Evolutionary conservation across 2,113 vertebrate genomes (phyloP), one percentile per base, ranked within the genome.

Genomic region (Bubo scandiacus): DNA sequence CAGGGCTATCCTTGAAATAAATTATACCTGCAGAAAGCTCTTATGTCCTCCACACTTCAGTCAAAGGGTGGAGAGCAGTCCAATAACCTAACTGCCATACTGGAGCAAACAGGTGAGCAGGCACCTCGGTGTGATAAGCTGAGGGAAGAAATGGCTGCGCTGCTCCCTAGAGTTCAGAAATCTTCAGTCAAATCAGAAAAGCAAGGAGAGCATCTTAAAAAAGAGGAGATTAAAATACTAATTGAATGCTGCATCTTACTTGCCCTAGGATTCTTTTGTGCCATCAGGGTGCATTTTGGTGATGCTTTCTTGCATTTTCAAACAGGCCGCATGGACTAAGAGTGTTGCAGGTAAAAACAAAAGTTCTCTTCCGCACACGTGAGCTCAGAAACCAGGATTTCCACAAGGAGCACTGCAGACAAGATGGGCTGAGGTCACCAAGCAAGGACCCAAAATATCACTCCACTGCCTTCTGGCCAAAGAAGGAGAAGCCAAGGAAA

Each of bases 111-210:
- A 57, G 74, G 30, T 2, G 25, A 91, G 89, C 32, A 66, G 62
- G 36, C 29, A 79, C 23, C 71, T 82, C 1, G 2, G 22, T 0
- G 1, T 3, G 6, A 15, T 19, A 58, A 77, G 22, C 7, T 0
- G 5, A 18, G 4, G 20, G 27, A 43, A 78, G 34, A 32, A 68
- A 47, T 2, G 2, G 38, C 38, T 42, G 25, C 0, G 2, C 21
- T 22, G 36, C 17, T 80, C 71, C 27, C 20, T 30, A 15, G 47
- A 67, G 43, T 49, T 70, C 36, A 34, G 22, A 18, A 70, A 42
- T 40, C 12, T 81, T 32, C 55, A 51, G 65, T 27, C 34, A 67
- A 57, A 62, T 32, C 21, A n/a, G 30, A 70, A 72, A 70, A 80
- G 20, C 43, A 22, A 27, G 45, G 47, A 58, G 9, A 78, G 12